These are phyloP conservation scores for Arctopsyche grandis DNA, from an alignment of 1,140 invertebrate genomes.

Conservation along the genomic window DNA sequence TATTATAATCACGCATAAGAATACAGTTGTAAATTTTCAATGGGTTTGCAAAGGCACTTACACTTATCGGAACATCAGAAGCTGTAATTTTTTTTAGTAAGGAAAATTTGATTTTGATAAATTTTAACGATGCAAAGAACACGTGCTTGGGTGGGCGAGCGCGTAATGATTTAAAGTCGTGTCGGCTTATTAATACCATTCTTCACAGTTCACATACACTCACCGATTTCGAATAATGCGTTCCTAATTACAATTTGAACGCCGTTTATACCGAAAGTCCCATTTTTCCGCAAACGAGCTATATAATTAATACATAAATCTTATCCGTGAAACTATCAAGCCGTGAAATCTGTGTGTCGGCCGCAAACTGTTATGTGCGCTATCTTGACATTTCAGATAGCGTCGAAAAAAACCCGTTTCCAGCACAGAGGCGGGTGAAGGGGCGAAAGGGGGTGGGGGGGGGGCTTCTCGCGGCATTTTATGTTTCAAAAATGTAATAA, in stretches of 20 bases:
- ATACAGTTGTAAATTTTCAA: too few species aligned
- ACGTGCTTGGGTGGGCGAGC: background rate
- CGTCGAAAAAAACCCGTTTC: background rate
- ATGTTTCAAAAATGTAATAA: constrained; percentile 50
- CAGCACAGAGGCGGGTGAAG: background rate
- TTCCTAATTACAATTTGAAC: constrained; percentile 29
- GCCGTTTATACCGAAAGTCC: background rate
- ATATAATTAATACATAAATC: constrained; percentile 39
- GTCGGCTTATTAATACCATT: background rate
- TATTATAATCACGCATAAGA: too few species aligned
- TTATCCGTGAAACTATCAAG: constrained; percentile 25
- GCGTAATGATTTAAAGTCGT: background rate
- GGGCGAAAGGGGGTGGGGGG: background rate
- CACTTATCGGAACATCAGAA: too few species aligned
- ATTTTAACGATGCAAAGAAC: background rate
- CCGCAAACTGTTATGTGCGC: background rate
- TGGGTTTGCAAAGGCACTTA: too few species aligned
- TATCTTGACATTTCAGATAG: constrained; percentile 25
- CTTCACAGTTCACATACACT: background rate
- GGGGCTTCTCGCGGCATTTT: constrained; percentile 26
- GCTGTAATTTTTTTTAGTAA: too few species aligned
- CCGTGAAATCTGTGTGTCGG: constrained; percentile 31
- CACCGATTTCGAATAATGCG: background rate
- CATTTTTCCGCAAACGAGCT: background rate
- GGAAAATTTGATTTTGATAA: background rate